Percentiles rank a stretch among this genome's conserved stretches.
Conservation (phyloP, 2,888 invertebrate species). For the Philereme transversata region DNA sequence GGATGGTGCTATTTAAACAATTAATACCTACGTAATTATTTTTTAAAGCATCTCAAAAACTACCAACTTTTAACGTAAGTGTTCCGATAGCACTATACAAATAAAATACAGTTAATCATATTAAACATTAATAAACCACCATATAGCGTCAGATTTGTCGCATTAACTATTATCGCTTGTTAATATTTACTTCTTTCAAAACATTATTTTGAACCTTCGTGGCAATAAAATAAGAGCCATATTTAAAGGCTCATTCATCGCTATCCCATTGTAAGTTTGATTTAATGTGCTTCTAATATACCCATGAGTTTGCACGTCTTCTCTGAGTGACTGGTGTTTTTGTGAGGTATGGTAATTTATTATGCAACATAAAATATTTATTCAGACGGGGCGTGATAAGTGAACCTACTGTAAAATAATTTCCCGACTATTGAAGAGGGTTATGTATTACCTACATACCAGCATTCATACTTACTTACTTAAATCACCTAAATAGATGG, state of each 20-base stretch:
- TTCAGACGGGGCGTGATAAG: constrained; percentile 9
- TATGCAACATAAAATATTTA: constrained; percentile 29
- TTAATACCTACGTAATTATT: too few species aligned
- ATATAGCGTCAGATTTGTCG: constrained; percentile 26
- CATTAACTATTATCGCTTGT: constrained; percentile 23
- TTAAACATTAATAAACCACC: constrained; percentile 20
- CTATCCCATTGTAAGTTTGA: constrained; percentile 48
- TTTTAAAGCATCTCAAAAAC: too few species aligned
- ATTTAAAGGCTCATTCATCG: constrained; percentile 38
- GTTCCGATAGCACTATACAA: too few species aligned
- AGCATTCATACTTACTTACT: too few species aligned
- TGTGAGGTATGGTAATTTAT: constrained; percentile 36
- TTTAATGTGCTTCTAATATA: constrained; percentile 53
- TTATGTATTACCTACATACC: too few species aligned
- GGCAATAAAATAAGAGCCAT: constrained; percentile 7
- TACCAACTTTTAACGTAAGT: too few species aligned
- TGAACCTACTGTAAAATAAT: too few species aligned
- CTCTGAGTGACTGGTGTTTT: constrained; percentile 41
- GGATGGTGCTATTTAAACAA: too few species aligned
- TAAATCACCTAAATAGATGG: too few species aligned
- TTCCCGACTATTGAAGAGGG: too few species aligned
- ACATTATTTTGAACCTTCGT: constrained; percentile 24
- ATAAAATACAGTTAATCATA: background rate
- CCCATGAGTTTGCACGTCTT: constrained; percentile 46
- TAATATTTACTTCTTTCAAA: constrained; percentile 1